Base-by-base conservation (phyloP, 53 echinoderm and acorn worm species). In the Actinopyga echinites region DNA sequence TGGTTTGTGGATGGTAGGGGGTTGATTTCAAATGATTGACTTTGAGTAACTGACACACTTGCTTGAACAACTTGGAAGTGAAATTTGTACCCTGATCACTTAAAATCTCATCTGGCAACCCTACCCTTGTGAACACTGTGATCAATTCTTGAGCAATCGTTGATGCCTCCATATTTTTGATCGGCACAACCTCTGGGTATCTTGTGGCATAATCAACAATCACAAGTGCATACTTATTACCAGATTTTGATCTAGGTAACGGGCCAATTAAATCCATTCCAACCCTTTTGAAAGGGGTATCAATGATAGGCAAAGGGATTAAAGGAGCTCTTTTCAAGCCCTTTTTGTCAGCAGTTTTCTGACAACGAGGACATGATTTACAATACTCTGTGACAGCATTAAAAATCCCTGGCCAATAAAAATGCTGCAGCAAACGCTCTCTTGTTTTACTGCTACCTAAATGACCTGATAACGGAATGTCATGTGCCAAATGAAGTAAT, bases 201-300 rank as follows among this genome's bases (percentile, higher is more conserved):
- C 65, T 67, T 25, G 83, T 83, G 11, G 83, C 68, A 83, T 83
- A 83, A 26, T 83, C 83, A 7, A 44, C 65, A 42, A 67, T 68
- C 22, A 83, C 69, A 6, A 66, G n/a, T 43, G 65, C 31, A 42
- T 82, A 82, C 25, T 40, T 64, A 8, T 83, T 83, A 15, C 83
- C 67, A 20, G 28, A 32, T 65, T 83, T 59, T 30, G 78, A n/a
- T 13, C 43, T 17, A 23, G 30, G 45, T 24, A 52, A 59, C 0
- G 61, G 81, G 12, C 81, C 78, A 30, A 58, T 81, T 31, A 80
- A 56, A 80, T 80, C 80, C 8, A 59, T 57, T 17, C 81, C 81
- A 57, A 81, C 62, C 80, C 59, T 80, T 61, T 80, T 81, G 63
- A 81, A 81, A 10, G 80, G 80, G 19, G 24, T 58, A 30, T 58